Evolutionary conservation across 2,113 vertebrate genomes (phyloP).

Genomic region (Nesoenas mayeri): DNA sequence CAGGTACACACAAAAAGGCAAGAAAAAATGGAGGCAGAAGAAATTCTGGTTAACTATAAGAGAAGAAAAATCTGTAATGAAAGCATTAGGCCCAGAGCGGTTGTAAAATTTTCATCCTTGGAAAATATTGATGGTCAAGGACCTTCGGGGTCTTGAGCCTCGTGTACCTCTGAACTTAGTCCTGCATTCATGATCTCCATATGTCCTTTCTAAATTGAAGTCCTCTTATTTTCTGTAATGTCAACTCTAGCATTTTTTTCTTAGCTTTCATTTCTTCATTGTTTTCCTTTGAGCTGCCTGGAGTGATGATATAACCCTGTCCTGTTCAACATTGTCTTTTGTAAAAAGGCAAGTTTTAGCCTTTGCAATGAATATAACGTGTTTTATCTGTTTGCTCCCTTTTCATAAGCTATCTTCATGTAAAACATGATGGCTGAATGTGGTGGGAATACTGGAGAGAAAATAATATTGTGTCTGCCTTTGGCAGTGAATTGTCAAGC

Average conservation of each 20-base stretch:
- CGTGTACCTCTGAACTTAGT: neutral
- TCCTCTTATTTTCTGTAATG: neutral
- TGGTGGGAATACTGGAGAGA: neutral
- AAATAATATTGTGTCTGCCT: neutral
- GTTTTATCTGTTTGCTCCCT: neutral
- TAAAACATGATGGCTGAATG: neutral
- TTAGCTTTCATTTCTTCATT: neutral
- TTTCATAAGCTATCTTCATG: neutral
- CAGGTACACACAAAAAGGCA: neutral
- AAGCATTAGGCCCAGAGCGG: neutral
- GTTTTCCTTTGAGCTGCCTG: neutral
- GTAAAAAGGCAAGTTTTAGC: neutral
- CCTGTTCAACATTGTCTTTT: neutral
- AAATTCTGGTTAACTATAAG: neutral
- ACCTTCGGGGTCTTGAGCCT: neutral
- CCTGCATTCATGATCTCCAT: neutral
- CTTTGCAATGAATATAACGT: neutral
- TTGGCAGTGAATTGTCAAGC: neutral
- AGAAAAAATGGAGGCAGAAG: accelerated
- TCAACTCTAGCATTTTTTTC: neutral
- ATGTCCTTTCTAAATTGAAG: neutral
- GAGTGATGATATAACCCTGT: neutral
- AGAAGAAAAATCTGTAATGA: neutral
- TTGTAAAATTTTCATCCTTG: neutral
- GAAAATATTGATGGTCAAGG: neutral